A percentile compares a stretch with the other conserved stretches of the same genome.
Evolutionary conservation across 2,113 vertebrate species (phyloP).

Genomic region (Pungitius pungitius): DNA sequence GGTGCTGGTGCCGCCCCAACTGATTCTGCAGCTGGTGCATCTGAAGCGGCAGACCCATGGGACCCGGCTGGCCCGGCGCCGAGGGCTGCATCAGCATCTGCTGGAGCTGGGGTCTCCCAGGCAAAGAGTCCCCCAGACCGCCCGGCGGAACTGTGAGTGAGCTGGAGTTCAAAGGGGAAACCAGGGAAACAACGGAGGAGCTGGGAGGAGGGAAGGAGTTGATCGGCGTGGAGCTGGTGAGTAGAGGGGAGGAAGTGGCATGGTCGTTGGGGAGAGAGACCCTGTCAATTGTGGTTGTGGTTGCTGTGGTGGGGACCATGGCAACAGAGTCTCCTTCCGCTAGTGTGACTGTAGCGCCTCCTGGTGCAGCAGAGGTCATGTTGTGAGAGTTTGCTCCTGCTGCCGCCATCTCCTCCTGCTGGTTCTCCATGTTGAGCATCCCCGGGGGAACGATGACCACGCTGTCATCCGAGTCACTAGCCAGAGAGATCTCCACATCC

Average conservation of each 20-base stretch:
- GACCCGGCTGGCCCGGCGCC: conserved; percentile 19
- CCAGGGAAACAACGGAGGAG: conserved; percentile 73
- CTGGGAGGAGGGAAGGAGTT: conserved; percentile 74
- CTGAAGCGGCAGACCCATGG: conserved; percentile 69
- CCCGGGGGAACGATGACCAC: conserved; percentile 91
- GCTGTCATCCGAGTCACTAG: conserved; percentile 90
- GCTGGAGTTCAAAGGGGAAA: conserved; percentile 69
- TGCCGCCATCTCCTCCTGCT: conserved; percentile 52
- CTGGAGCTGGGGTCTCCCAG: conserved; percentile 77
- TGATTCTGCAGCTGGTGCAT: conserved; percentile 81
- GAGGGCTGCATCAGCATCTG: conserved; percentile 83
- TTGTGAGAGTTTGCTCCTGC: conserved; percentile 27
- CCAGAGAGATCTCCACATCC: conserved; percentile 90
- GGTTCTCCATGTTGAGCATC: conserved; percentile 72
- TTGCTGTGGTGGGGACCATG: conserved; percentile 45
- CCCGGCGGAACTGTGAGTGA: conserved; percentile 51
- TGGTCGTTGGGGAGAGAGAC: conserved; percentile 69
- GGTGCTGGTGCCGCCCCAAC: conserved; percentile 66
- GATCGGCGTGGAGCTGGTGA: conserved; percentile 63
- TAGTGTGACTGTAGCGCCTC: conserved; percentile 17
- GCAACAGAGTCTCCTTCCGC: conserved; percentile 53
- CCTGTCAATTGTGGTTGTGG: conserved; percentile 42
- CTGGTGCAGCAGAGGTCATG: conserved; percentile 27
- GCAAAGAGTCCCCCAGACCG: conserved; percentile 66
- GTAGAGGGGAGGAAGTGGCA: conserved; percentile 63